These are phyloP conservation scores for Meliscaeva auricollis DNA, from an alignment of 2,888 invertebrate species.

Conservation along the genomic window DNA sequence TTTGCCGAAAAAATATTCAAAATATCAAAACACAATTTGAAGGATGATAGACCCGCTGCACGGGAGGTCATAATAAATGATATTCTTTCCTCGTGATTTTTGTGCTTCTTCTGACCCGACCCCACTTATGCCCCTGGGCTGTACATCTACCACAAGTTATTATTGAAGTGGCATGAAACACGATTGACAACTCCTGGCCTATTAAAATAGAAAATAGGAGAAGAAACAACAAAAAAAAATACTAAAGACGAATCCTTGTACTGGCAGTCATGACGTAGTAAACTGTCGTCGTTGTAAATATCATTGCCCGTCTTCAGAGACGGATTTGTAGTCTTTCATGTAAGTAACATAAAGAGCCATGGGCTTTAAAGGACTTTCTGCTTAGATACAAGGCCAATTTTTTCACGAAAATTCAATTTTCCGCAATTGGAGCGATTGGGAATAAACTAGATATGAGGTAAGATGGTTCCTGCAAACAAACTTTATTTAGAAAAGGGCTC, in stretches of 20 bases:
- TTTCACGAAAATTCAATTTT: too few species aligned
- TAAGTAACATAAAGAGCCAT: neutral
- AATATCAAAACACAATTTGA: conserved; percentile 67
- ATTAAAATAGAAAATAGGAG: conserved; percentile 46
- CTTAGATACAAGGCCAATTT: too few species aligned
- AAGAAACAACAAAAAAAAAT: neutral
- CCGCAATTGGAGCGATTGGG: too few species aligned
- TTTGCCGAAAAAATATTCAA: conserved; percentile 47
- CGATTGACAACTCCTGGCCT: conserved; percentile 76
- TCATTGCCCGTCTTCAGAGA: conserved; percentile 35
- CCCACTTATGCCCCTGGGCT: neutral
- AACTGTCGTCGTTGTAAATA: conserved; percentile 35
- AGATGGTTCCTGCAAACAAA: too few species aligned
- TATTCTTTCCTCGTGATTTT: conserved; percentile 46
- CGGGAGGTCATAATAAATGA: conserved; percentile 74
- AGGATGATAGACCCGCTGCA: conserved; percentile 69
- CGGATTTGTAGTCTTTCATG: neutral
- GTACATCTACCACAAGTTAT: conserved; percentile 35
- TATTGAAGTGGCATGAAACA: conserved; percentile 76
- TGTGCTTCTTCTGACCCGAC: neutral
- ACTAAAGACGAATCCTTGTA: conserved; percentile 31
- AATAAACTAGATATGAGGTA: too few species aligned
- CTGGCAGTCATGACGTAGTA: conserved; percentile 51
- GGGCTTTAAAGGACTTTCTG: too few species aligned
- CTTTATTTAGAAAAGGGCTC: too few species aligned